Conservation (phyloP, 1,140 invertebrate genomes). For the Drosophila auraria region DNA sequence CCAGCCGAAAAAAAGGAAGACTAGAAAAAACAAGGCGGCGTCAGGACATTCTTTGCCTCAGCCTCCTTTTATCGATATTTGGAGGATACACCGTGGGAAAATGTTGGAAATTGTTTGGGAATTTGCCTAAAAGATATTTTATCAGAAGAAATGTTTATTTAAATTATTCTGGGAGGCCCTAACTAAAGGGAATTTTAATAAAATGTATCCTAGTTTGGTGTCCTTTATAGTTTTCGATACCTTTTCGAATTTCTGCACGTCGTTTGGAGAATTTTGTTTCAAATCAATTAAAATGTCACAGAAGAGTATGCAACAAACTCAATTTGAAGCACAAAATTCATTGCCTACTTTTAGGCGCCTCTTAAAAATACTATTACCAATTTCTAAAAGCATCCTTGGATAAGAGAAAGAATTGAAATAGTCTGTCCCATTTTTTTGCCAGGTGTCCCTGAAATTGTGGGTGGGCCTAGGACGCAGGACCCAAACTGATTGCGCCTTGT, state of each 20-base stretch:
- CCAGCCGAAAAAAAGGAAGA: slow-evolving; percentile 38
- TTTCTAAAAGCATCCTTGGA: neutral
- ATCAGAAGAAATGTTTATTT: neutral
- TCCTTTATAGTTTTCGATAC: too few species aligned
- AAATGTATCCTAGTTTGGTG: too few species aligned
- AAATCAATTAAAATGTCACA: neutral
- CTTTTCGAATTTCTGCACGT: too few species aligned
- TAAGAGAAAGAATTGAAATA: neutral
- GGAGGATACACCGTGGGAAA: neutral
- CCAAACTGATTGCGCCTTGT: slow-evolving; percentile 56
- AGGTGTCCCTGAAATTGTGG: slow-evolving; percentile 5
- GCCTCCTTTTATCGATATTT: slow-evolving; percentile 9
- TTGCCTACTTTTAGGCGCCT: neutral
- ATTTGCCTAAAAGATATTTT: neutral
- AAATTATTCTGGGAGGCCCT: too few species aligned
- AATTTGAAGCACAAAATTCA: too few species aligned
- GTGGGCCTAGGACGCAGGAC: slow-evolving; percentile 15
- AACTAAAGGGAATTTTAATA: too few species aligned
- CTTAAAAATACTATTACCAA: neutral
- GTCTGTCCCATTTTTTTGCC: neutral
- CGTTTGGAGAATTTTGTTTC: too few species aligned
- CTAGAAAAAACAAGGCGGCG: slow-evolving; percentile 30
- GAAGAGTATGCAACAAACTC: neutral
- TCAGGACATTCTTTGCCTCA: slow-evolving; percentile 16
- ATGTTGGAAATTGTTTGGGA: neutral